Evolutionary conservation across 2,113 vertebrate genomes (phyloP).

Genomic region (Ascaphus truei): DNA sequence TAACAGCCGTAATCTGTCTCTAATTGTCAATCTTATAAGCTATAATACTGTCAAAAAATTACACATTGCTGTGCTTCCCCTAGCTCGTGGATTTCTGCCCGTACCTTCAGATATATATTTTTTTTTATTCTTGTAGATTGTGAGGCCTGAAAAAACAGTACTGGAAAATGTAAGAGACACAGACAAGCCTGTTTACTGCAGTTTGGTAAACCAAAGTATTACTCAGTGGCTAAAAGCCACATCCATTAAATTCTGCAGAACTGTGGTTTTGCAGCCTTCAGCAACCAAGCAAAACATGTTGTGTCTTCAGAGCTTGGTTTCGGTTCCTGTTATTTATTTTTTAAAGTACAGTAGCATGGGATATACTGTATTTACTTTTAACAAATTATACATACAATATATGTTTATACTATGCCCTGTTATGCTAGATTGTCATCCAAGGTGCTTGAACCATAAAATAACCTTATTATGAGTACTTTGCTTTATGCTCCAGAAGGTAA

Average conservation of each 20-base stretch:
- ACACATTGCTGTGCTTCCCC: neutral
- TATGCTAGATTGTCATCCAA: no score
- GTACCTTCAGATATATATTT: neutral
- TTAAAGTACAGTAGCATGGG: no score
- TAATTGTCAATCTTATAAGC: conserved; percentile 39
- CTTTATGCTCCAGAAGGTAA: no score
- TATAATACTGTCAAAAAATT: conserved; percentile 16
- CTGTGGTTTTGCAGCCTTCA: conserved; percentile 57
- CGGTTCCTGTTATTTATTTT: conserved; percentile 2
- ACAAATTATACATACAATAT: no score
- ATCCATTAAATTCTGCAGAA: conserved; percentile 34
- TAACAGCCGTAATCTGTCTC: conserved; percentile 25
- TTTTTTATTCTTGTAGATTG: neutral
- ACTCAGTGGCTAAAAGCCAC: conserved; percentile 53
- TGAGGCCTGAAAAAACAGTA: neutral
- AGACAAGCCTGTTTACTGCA: conserved; percentile 49
- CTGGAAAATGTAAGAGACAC: conserved; percentile 31
- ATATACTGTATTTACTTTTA: no score
- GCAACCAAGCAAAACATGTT: conserved; percentile 42
- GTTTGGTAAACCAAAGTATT: conserved; percentile 62
- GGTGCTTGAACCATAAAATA: no score
- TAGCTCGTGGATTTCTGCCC: neutral
- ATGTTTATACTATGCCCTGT: no score
- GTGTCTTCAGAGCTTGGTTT: conserved; percentile 27
- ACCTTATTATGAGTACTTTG: no score